phyloP scores from a whole-genome alignment of 2,888 invertebrate species.

The Tetranychus truncatus region DNA sequence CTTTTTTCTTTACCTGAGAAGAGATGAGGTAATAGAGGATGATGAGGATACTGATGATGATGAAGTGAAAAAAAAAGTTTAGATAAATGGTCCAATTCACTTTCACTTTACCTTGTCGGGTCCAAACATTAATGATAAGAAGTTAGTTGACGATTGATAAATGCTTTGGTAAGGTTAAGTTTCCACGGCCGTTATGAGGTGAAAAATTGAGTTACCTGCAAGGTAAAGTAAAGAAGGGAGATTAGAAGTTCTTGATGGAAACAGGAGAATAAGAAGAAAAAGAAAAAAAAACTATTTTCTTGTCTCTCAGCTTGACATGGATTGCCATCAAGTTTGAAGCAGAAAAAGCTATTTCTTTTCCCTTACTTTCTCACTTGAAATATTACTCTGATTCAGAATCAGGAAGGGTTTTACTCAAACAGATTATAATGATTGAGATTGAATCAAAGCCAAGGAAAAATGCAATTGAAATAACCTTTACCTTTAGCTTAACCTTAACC shows the following conservation, averaged over 20 bases:
- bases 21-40: neutral
- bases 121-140: neutral
- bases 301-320: neutral
- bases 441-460: neutral
- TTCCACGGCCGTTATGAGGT: neutral
- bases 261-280: too few relatives aligned
- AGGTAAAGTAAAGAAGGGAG: neutral
- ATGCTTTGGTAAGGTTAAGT: neutral
- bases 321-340: neutral
- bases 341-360: neutral
- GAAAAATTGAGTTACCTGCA: slow-evolving; percentile 1
- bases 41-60: neutral
- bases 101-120: neutral
- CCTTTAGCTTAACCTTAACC: too few relatives aligned
- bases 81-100: neutral
- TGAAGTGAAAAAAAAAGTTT: neutral
- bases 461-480: too few relatives aligned
- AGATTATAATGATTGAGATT: neutral
- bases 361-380: neutral
- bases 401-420: neutral
- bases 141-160: neutral
- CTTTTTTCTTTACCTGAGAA: neutral
- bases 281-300: neutral
- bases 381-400: neutral
- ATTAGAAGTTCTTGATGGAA: neutral